Evolutionary conservation across 2,797 vertebrate species (phyloP), one percentile per base, ranked within the genome.

Genomic region (Coccyzus lansbergi): DNA sequence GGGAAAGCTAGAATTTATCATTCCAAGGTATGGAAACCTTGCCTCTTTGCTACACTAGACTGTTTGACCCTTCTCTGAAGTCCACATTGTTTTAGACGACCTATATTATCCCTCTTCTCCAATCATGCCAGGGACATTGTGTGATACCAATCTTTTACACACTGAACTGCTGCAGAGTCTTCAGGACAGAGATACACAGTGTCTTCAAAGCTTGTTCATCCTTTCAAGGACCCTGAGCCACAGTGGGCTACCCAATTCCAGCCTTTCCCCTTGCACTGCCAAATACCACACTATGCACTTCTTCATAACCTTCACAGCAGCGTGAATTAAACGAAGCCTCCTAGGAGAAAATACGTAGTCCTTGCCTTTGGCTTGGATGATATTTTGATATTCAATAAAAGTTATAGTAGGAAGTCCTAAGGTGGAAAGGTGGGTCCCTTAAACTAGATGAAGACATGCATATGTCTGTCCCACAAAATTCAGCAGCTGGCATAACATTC

Each of bases 11-110:
- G 55, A 88, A 65, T 79, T 74, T 83, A 88, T 91, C 69, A 69
- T 72, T 95, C 89, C 84, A 67, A 93, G 79, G 59, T 86, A 46
- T 65, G 69, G 53, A 92, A 94, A 68, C 19, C n/a, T 67, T 62
- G 29, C 67, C 21, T 72, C 42, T 64, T 75, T 76, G 65, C 52
- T 6, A 9, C 28, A 16, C 3, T 15, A 29, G 31, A 15, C 19
- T 59, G 28, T 59, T 71, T 87, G 65, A 83, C 65, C 34, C n/a
- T 78, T 89, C 69, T 72, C 12, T 51, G 49, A 22, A 83, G 34
- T 49, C 44, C 38, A 95, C 82, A 78, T 6, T 9, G 2, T 28
- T 42, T 40, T 21, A 60, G 33, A 81, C 80, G n/a, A 58, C 15
- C 53, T 49, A 4, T 28, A 17, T 67, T 64, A 8, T 42, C 31